A percentile compares a stretch with the other conserved stretches of the same genome.
Evolutionary conservation across 30 jellyfish, hydroid and myxozoan genomes (phyloP).

Genomic region (Hydractinia echinata): DNA sequence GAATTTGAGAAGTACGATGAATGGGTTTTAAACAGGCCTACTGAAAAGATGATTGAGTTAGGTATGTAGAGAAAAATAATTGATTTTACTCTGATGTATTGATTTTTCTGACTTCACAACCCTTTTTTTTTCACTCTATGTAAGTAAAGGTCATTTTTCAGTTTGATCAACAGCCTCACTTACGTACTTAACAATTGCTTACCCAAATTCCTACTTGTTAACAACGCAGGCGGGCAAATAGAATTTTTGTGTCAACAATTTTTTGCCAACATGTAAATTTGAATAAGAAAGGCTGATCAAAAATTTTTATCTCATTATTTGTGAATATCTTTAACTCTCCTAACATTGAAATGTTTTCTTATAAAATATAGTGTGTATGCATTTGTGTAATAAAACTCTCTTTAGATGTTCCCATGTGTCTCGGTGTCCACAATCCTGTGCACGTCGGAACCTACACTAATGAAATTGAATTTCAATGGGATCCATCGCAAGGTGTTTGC

Average conservation of each 20-base stretch:
- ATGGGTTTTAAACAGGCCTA: conserved; percentile 69
- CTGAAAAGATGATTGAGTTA: conserved; percentile 55
- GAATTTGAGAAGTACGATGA: conserved; percentile 82
- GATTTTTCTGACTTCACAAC: too few relatives aligned
- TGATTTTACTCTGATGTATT: too few relatives aligned
- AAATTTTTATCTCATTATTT: background rate
- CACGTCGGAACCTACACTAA: conserved; percentile 58
- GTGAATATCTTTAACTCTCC: too few relatives aligned
- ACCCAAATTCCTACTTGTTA: too few relatives aligned
- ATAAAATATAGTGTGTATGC: background rate
- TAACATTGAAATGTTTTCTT: background rate
- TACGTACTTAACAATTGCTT: too few relatives aligned
- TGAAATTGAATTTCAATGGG: conserved; percentile 71
- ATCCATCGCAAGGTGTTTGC: conserved; percentile 58
- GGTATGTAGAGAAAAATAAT: conserved; percentile 37
- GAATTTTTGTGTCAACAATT: too few relatives aligned
- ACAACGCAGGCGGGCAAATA: too few relatives aligned
- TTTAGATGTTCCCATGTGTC: conserved; percentile 91
- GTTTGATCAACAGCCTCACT: too few relatives aligned
- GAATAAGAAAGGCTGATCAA: too few relatives aligned
- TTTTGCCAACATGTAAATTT: too few relatives aligned
- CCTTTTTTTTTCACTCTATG: too few relatives aligned
- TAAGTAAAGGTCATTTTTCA: too few relatives aligned
- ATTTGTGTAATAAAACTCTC: background rate
- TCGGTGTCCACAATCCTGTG: conserved; percentile 55